These are phyloP conservation scores for Cerastis leucographa DNA, from an alignment of 2,888 invertebrate genomes.

Conservation along the genomic window DNA sequence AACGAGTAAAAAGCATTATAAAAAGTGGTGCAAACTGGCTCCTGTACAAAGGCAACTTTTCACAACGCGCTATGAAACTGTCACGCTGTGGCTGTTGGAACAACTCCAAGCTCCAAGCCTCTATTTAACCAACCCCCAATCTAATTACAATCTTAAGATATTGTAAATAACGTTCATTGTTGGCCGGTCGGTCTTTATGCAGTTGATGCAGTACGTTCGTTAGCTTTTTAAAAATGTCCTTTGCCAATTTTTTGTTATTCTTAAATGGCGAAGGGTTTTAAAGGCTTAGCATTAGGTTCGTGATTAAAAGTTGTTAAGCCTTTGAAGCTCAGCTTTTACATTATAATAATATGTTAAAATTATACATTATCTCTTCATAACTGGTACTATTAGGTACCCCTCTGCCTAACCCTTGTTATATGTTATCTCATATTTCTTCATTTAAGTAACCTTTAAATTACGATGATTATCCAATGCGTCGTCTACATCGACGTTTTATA, in stretches of 20 bases:
- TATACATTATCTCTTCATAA: not conserved
- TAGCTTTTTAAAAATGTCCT: conserved; percentile 55
- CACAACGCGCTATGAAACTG: conserved; percentile 76
- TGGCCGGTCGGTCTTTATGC: conserved; percentile 29
- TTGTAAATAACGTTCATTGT: conserved; percentile 43
- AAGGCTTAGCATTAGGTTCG: conserved; percentile 35
- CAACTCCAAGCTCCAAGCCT: conserved; percentile 62
- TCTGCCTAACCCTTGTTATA: no score
- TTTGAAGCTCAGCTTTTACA: not conserved
- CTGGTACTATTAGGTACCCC: no score
- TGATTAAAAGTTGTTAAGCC: conserved; percentile 31
- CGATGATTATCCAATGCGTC: no score
- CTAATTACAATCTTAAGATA: conserved; percentile 55
- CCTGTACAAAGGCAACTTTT: conserved; percentile 76
- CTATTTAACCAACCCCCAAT: conserved; percentile 38
- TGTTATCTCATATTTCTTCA: not conserved
- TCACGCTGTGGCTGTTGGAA: conserved; percentile 73
- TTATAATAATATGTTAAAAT: not conserved
- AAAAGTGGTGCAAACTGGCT: conserved; percentile 67
- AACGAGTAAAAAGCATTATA: conserved; percentile 66
- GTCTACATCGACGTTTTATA: no score
- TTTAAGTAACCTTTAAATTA: not conserved
- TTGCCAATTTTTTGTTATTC: conserved; percentile 61
- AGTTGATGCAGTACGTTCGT: conserved; percentile 47
- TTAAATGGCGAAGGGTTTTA: conserved; percentile 47